Percentiles rank a stretch among this genome's conserved stretches.
Conservation (phyloP, 2,888 invertebrate genomes). For the Aethes cnicana region DNA sequence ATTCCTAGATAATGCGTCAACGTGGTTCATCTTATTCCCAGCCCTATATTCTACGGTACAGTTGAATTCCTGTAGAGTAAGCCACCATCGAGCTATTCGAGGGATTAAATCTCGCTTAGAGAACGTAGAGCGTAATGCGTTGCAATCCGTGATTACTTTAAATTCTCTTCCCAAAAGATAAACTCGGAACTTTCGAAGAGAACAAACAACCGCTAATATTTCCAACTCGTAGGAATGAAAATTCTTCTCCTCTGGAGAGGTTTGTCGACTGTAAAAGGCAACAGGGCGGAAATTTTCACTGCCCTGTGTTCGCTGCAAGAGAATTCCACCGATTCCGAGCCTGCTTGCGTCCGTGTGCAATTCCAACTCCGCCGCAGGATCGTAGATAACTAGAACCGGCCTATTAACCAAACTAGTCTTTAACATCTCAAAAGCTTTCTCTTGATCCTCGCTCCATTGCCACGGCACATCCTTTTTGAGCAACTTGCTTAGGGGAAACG, state of each 20-base stretch:
- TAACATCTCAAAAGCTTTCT: conserved; percentile 7
- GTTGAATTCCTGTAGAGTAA: conserved; percentile 25
- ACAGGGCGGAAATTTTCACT: conserved; percentile 10
- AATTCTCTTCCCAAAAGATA: conserved; percentile 20
- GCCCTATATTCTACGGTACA: conserved; percentile 20
- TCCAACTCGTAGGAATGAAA: conserved; percentile 31
- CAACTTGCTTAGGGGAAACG: conserved; percentile 31
- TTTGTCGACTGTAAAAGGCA: conserved; percentile 24
- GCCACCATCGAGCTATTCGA: conserved; percentile 18
- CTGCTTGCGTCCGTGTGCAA: conserved; percentile 31
- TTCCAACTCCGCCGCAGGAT: conserved; percentile 33
- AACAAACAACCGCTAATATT: conserved; percentile 22
- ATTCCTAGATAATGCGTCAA: conserved; percentile 23
- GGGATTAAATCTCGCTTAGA: conserved; percentile 15
- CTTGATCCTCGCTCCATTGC: conserved; percentile 15
- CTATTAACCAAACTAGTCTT: conserved; percentile 16
- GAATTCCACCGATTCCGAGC: conserved; percentile 20
- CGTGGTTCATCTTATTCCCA: conserved; percentile 18
- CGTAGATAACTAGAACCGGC: conserved; percentile 39
- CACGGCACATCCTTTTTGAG: conserved; percentile 20
- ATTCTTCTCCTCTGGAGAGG: conserved; percentile 23
- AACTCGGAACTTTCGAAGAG: conserved; percentile 13
- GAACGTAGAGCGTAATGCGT: conserved; percentile 26
- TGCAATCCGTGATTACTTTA: conserved; percentile 23
- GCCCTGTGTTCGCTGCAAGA: conserved; percentile 8